phyloP scores from a whole-genome alignment of 2,888 invertebrate genomes.

The Cryptocephalus moraei region DNA sequence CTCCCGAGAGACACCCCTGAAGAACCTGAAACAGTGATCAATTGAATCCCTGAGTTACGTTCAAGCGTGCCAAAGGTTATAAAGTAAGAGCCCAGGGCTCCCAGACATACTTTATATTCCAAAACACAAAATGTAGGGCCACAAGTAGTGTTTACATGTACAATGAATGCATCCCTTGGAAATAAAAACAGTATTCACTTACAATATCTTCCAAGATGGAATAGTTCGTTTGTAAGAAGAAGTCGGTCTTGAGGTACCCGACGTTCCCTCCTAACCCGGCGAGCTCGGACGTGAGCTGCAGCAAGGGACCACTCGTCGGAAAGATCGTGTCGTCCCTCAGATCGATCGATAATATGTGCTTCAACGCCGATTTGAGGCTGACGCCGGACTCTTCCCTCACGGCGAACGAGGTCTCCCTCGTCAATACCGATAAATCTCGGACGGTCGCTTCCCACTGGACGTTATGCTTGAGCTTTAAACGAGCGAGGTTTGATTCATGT shows the following conservation, averaged over 20 bases:
- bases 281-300: slow-evolving; percentile 70
- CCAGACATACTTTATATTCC: no score
- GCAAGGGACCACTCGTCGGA: slow-evolving; percentile 61
- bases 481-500: not conserved
- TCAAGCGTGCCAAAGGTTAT: no score
- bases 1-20: slow-evolving; percentile 59
- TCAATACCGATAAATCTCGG: slow-evolving; percentile 65
- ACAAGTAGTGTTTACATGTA: no score
- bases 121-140: no score
- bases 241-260: slow-evolving; percentile 77
- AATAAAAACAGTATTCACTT: slow-evolving; percentile 24
- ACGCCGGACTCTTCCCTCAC: slow-evolving; percentile 86
- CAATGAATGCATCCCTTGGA: no score
- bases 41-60: no score
- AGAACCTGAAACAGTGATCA: slow-evolving; percentile 46
- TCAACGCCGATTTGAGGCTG: slow-evolving; percentile 76
- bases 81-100: no score
- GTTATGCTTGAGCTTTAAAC: slow-evolving; percentile 60
- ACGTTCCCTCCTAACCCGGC: slow-evolving; percentile 88
- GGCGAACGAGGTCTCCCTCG: slow-evolving; percentile 66
- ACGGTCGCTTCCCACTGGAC: slow-evolving; percentile 82
- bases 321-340: slow-evolving; percentile 71
- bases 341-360: slow-evolving; percentile 71
- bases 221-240: slow-evolving; percentile 49
- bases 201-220: slow-evolving; percentile 51